Conservation (phyloP, 2,888 invertebrate species). For the Helleia helle region DNA sequence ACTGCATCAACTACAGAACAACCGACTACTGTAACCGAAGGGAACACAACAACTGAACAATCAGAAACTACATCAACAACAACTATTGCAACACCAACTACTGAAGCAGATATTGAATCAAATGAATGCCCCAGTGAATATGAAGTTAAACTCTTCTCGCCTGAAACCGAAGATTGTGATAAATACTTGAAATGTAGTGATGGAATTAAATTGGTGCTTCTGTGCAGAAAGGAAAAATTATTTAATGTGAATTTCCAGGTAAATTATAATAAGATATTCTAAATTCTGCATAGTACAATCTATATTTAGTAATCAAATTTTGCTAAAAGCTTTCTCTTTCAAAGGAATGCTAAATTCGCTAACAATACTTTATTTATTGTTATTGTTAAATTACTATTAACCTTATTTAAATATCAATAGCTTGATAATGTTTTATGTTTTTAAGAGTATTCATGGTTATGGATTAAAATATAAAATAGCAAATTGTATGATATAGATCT, state of each 20-base stretch:
- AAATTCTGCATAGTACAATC: not conserved
- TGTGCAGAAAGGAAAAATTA: not conserved
- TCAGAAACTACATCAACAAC: constrained; percentile 1
- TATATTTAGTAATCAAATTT: too few species aligned
- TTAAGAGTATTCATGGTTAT: too few species aligned
- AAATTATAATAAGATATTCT: not conserved
- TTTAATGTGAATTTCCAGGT: not conserved
- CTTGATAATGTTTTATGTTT: too few species aligned
- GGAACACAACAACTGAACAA: not conserved
- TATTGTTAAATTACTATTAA: too few species aligned
- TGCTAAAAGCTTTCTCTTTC: too few species aligned
- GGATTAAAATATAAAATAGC: too few species aligned
- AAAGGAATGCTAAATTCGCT: too few species aligned
- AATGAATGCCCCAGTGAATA: not conserved
- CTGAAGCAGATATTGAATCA: not conserved
- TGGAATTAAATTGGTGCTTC: not conserved
- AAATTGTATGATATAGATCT: too few species aligned
- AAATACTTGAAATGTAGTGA: constrained; percentile 1
- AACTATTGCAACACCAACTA: not conserved
- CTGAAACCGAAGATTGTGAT: not conserved
- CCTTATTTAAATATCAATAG: too few species aligned
- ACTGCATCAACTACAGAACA: not conserved
- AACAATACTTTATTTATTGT: too few species aligned
- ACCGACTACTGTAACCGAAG: not conserved
- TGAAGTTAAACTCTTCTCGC: not conserved